Base-by-base conservation (phyloP, 2,113 vertebrate species). In the Microcebus griseorufus region DNA sequence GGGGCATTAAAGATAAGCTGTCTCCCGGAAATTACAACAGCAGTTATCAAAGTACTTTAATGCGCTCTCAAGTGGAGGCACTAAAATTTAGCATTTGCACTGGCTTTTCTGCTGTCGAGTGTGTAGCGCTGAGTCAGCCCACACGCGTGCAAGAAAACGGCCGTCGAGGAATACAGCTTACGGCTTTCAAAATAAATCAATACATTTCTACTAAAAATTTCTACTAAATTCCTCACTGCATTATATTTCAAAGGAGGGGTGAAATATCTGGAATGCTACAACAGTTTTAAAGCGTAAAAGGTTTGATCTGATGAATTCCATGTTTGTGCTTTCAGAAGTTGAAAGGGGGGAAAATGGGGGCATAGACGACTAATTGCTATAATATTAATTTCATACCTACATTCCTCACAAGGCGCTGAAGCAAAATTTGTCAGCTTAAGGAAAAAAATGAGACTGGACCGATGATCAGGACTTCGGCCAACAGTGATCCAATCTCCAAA, bases 371-470 rank as follows among this genome's bases (percentile, higher is more conserved):
- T 45, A 88, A 90, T 45, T 42, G 89, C n/a, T 25, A 22, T 70
- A 92, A 86, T 79, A 92, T 39, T 94, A 89, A 94, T 51, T 87
- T 85, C 89, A 83, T 39, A 82, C 34, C 90, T 87, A 29, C 20
- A 78, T 73, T 55, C 60, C 20, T 51, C 55, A 42, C 34, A 58
- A 48, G 67, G 45, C 55, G 72, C n/a, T 12, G 4, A 78, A 89
- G 73, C 3, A 0, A 67, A 96, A 67, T 79, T 58, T 84, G 34
- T 65, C 70, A 80, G 16, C 45, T n/a, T 25, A 45, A 93, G 67
- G 65, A 87, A 70, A 95, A 95, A 95, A 95, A 64, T 23, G 76
- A 72, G 37, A 32, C 64, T 14, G 64, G 69, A 53, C 34, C 53
- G 6, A 48, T 75, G 51, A 75, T 45, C 58, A n/a, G 37, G 32